Evolutionary conservation across 2,888 invertebrate species (phyloP).

Genomic region (Coecobrya sp.): DNA sequence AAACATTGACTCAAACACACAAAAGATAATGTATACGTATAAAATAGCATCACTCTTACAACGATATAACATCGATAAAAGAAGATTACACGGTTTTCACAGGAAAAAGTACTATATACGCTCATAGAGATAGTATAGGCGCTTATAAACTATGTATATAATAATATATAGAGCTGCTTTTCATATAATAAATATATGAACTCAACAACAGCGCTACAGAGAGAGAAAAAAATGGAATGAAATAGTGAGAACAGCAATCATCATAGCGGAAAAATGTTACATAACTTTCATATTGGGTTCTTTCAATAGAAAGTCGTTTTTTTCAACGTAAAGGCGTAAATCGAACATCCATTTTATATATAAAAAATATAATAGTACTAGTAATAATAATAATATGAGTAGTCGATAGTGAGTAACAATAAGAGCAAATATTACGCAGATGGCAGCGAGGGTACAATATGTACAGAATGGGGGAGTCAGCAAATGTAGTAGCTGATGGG

Average conservation of each 20-base stretch:
- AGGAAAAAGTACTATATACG: constrained; percentile 39
- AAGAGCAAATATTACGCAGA: not conserved
- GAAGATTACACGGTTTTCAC: constrained; percentile 51
- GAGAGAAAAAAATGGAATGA: constrained; percentile 34
- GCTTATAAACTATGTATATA: too few species aligned
- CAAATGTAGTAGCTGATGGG: not conserved
- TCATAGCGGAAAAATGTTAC: constrained; percentile 56
- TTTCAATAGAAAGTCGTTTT: constrained; percentile 48
- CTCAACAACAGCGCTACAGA: constrained; percentile 20
- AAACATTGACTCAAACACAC: constrained; percentile 34
- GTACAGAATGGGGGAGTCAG: not conserved
- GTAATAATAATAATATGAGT: constrained; percentile 31
- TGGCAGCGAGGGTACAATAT: constrained; percentile 3
- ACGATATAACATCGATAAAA: constrained; percentile 48
- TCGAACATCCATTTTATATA: not conserved
- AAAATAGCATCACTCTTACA: constrained; percentile 37
- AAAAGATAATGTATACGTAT: constrained; percentile 17
- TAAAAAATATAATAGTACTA: not conserved
- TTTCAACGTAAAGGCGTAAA: constrained; percentile 17
- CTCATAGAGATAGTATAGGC: not conserved
- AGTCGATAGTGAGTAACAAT: not conserved
- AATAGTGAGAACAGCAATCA: constrained; percentile 42
- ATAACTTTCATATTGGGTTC: constrained; percentile 31
- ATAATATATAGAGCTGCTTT: constrained; percentile 33
- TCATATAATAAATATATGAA: not conserved